Conservation (phyloP, 2,888 invertebrate genomes). For the Ramazzottius varieornatus region DNA sequence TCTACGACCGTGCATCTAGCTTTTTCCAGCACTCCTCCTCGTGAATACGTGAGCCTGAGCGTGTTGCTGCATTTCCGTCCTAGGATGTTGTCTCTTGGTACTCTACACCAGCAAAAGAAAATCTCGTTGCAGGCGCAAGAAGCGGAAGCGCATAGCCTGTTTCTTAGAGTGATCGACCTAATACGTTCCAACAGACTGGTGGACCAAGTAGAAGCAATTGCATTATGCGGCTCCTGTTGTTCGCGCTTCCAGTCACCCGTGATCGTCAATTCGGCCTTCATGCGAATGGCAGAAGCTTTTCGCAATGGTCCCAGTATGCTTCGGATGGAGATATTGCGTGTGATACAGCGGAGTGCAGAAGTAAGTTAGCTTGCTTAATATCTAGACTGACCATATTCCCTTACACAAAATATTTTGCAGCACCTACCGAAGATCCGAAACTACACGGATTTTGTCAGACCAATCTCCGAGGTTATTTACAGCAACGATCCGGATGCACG, state of each 20-base stretch:
- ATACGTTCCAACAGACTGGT: not conserved
- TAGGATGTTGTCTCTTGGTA: not conserved
- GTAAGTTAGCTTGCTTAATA: no score
- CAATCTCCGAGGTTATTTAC: constrained; percentile 21
- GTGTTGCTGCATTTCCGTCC: no score
- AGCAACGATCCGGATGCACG: constrained; percentile 24
- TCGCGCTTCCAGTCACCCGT: constrained; percentile 21
- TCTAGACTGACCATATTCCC: no score
- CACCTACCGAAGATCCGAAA: constrained; percentile 23
- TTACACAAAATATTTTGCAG: no score
- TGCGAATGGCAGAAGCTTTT: constrained; percentile 23
- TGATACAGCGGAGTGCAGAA: constrained; percentile 17
- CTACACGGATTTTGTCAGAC: constrained; percentile 21
- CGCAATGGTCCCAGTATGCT: constrained; percentile 21
- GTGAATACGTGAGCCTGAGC: no score
- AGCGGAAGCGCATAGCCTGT: not conserved
- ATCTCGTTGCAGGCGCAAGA: not conserved
- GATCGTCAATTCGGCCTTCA: constrained; percentile 22
- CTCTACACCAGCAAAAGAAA: not conserved
- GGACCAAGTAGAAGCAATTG: not conserved
- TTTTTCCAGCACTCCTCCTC: no score
- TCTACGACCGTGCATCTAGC: no score
- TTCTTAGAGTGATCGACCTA: not conserved
- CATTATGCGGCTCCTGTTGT: not conserved
- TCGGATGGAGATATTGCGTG: constrained; percentile 19